Base-by-base conservation (phyloP, 2,797 vertebrate species). In the Sebastes kiyomatsui region DNA sequence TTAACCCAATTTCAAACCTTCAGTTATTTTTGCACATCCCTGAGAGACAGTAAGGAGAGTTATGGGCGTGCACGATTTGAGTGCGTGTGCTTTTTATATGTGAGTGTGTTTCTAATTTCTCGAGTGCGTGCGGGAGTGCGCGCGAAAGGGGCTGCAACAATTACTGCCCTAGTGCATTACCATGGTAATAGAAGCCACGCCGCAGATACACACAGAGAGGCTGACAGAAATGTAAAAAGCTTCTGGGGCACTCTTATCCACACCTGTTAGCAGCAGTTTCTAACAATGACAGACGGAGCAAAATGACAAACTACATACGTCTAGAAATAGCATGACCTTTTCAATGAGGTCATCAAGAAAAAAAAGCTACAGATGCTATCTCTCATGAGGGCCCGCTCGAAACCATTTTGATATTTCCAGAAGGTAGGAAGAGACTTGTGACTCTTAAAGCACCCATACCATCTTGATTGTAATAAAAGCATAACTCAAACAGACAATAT, bases 21-120 rank as follows among this genome's bases (percentile, higher is more conserved):
- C 72, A 54, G 88, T 92, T 94, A 93, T 94, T 94, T 93, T 83
- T 88, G 91, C 90, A 88, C 84, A 75, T 83, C 90, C 92, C 83
- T 87, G 49, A 85, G 90, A 93, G 91, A 88, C 87, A 74, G 85
- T 58, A 78, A 71, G 77, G 71, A 79, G 83, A 82, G 76, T 67
- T 80, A 75, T 71, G 87, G 73, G 81, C 8, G 80, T 65, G 87
- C 76, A 72, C 20, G 81, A 58, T 55, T 77, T 46, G 42, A 46
- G 83, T 38, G 25, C 23, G 87, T 79, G 79, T 28, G 71, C 42
- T n/a, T 65, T 64, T 49, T 64, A 85, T 69, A 85, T 69, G 70
- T 46, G 25, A 33, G 60, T 83, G 85, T 73, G 85, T 79, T 81
- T 85, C 73, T 89, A 87, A 90, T 87, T 88, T 91, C 84, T 83